Evolutionary conservation across 2,797 vertebrate species (phyloP), one percentile per base, ranked within the genome.

Genomic region (Pitangus sulphuratus): DNA sequence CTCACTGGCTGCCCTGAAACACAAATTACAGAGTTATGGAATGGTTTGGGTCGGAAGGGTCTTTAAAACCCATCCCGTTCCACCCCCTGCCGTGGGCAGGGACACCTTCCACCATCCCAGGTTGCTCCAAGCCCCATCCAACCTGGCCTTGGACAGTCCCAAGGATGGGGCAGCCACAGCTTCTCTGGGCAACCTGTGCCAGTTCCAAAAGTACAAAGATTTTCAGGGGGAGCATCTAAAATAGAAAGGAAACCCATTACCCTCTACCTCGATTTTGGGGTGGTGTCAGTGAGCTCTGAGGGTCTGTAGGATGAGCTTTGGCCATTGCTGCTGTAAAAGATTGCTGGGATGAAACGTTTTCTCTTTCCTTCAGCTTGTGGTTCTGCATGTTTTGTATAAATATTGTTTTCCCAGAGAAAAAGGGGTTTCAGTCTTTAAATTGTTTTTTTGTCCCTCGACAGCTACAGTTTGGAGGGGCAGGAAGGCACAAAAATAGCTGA

Each of bases 381-480:
- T 28, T 21, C 11, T 3, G 0, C 9, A 2, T 8, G 26, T 25
- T 42, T 19, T 5, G 6, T 22, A 9, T 9, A 44, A 72, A 42
- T 0, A 21, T 21, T 3, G 12, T 19, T 80, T 40, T 33, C 40
- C 25, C 8, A 12, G 20, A 70, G 12, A 10, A 21, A 15, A 39
- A n/a, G 8, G 11, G 5, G 3, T 42, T 65, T 19, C 18, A 45
- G 17, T 20, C 9, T 1, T 16, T 11, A 35, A 26, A 15, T 15
- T 12, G 6, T 26, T 40, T 53, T 53, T 75, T 69, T 47, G 39
- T 66, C 57, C n/a, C 30, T 18, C 45, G 15, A 10, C 13, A 3
- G 40, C 33, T 13, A 11, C 8, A 17, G 15, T 28, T 6, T 31
- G 11, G 3, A 24, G 21, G 42, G 8, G 3, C 6, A 5, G 2